phyloP scores from a whole-genome alignment of 2,797 vertebrate species.

The Lacerta bilineata region DNA sequence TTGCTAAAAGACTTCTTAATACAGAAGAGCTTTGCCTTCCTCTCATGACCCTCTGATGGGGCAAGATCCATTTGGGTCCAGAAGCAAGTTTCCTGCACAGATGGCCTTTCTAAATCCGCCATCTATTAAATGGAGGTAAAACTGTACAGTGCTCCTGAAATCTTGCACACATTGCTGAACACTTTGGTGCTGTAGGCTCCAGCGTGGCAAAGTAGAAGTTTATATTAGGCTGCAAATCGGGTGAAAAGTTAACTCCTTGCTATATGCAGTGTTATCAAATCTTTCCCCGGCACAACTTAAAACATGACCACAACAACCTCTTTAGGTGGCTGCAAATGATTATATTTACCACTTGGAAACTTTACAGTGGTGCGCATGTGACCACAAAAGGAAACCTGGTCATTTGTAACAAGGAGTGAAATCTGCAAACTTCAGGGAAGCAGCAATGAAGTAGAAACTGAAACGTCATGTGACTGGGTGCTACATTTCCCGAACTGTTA shows the following conservation, averaged over 20 bases:
- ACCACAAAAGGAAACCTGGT: not conserved
- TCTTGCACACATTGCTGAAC: not conserved
- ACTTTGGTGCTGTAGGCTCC: not conserved
- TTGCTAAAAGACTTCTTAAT: too few relatives aligned
- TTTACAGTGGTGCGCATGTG: not conserved
- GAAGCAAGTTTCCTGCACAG: not conserved
- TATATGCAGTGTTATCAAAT: slow-evolving; percentile 1
- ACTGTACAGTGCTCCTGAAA: not conserved
- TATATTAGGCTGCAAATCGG: not conserved
- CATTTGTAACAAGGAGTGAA: not conserved
- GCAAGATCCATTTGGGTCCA: not conserved
- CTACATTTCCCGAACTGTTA: not conserved
- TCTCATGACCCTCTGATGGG: not conserved
- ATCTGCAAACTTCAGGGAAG: not conserved
- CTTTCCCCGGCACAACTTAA: not conserved
- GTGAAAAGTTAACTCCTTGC: not conserved
- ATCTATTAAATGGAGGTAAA: not conserved
- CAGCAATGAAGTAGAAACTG: not conserved
- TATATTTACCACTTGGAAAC: not conserved
- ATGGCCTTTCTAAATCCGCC: not conserved
- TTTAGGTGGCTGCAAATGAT: not conserved
- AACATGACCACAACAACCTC: not conserved
- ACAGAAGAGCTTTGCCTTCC: not conserved
- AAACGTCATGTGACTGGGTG: too few relatives aligned
- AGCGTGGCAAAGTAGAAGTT: not conserved